Evolutionary conservation across 2,888 invertebrate genomes (phyloP), one percentile per base, ranked within the genome.

Genomic region (Flexamia atlantica): DNA sequence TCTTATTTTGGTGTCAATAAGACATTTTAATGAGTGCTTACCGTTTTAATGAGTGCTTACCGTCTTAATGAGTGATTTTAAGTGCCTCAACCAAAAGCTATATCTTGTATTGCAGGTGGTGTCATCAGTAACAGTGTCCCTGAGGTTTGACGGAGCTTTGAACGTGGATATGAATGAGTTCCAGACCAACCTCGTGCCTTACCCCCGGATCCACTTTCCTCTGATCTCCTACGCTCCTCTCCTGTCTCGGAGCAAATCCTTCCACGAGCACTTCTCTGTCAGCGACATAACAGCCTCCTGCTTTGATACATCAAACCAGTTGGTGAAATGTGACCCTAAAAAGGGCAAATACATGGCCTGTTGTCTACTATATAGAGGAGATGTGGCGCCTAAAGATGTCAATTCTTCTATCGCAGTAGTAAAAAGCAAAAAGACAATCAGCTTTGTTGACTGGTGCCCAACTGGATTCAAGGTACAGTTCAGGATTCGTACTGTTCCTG

Each of bases 371-470:
- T 97, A 97, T 89, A 93, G 97, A 10, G 98, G 98, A 0, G 98
- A 98, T 89, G 97, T 98, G 12, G 97, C 96, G 30, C 95, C 96
- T 0, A 96, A 96, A 89, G 97, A 97, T 89, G 97, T 97, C 9
- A 98, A 97, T 89, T 95, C 94, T 0, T 95, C 96, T 17, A 96
- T 96, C 83, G 95, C 95, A 0, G 92, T 93, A 80, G 95, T 96
- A 92, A 96, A 96, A 90, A 93, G 93, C 0, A 93, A 95, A 87
- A 93, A 94, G 88, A 92, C 93, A 79, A 95, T 98, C 81, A 94
- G 96, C 86, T 98, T 98, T 89, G 97, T 98, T 17, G 97, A 97
- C 89, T 97, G 97, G 97, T 97, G 97, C 89, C 97, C 97, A 2
- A 97, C 97, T 12, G 97, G 97, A 0, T 97, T 97, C 89, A 97